Percentiles rank a stretch among this genome's conserved stretches.
phyloP scores from a whole-genome alignment of 2,888 invertebrate genomes.

The Xanthorhoe spadicearia region DNA sequence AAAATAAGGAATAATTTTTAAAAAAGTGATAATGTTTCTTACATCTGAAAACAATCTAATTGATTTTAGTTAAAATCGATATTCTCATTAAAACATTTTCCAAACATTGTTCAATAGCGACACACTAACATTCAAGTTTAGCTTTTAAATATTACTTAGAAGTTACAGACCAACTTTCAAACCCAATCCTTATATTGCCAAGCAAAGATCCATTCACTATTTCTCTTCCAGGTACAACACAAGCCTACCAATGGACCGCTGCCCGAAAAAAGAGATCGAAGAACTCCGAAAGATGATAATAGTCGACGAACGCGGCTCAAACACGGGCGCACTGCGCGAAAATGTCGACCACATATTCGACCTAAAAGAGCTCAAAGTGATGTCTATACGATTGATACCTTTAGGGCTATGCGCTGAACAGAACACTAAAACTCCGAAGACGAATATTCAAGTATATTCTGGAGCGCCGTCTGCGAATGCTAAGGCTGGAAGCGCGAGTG shows the following conservation, averaged over 20 bases:
- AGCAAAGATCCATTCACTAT: too few relatives aligned
- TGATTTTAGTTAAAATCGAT: too few relatives aligned
- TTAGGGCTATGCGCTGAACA: constrained; percentile 85
- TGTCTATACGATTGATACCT: constrained; percentile 86
- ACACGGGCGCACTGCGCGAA: constrained; percentile 71
- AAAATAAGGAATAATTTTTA: too few relatives aligned
- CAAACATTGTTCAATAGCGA: too few relatives aligned
- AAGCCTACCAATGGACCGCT: constrained; percentile 88
- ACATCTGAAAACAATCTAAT: too few relatives aligned
- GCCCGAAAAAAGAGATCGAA: constrained; percentile 91
- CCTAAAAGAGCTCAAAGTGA: constrained; percentile 87
- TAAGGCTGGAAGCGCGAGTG: constrained; percentile 61
- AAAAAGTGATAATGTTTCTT: too few relatives aligned
- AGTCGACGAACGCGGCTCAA: constrained; percentile 82
- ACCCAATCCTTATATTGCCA: too few relatives aligned
- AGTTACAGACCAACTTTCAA: too few relatives aligned
- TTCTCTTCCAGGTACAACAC: constrained; percentile 87
- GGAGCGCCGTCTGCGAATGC: constrained; percentile 59
- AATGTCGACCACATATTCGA: constrained; percentile 88
- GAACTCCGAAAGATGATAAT: constrained; percentile 89
- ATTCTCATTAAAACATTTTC: too few relatives aligned
- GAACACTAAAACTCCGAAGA: constrained; percentile 69
- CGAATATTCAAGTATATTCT: constrained; percentile 53
- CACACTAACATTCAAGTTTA: too few relatives aligned
- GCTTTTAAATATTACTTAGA: too few relatives aligned